phyloP scores from a whole-genome alignment of 2,888 invertebrate genomes.

The Phytoseiulus persimilis region DNA sequence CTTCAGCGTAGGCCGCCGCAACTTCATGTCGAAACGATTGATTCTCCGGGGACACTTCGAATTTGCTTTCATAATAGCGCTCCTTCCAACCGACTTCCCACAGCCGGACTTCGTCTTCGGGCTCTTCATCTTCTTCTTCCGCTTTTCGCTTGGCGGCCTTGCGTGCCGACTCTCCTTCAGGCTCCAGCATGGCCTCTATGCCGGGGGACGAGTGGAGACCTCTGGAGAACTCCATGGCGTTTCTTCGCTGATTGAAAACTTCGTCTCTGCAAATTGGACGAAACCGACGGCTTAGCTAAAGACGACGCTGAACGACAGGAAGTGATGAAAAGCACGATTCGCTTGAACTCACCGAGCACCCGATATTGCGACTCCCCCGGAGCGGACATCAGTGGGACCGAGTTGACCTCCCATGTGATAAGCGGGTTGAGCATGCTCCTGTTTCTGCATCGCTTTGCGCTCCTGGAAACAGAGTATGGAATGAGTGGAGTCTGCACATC shows the following conservation, averaged over 20 bases:
- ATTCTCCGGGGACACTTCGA: slow-evolving; percentile 67
- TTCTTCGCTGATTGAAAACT: neutral
- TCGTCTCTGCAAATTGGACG: slow-evolving; percentile 14
- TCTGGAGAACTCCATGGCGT: slow-evolving; percentile 18
- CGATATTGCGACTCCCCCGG: neutral
- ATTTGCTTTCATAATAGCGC: slow-evolving; percentile 90
- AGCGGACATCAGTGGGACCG: neutral
- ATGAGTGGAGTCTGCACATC: too few species aligned
- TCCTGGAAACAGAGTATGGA: too few species aligned
- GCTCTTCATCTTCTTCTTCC: slow-evolving; percentile 63
- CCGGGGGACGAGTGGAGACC: neutral
- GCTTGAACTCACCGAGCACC: neutral
- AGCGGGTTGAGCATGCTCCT: slow-evolving; percentile 20
- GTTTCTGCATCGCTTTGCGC: slow-evolving; percentile 54
- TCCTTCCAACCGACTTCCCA: slow-evolving; percentile 98
- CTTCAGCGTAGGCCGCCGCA: slow-evolving; percentile 85
- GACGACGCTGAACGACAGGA: too few species aligned
- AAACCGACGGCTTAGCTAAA: too few species aligned
- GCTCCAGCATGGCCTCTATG: neutral
- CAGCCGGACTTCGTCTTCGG: slow-evolving; percentile 76
- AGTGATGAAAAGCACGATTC: too few species aligned
- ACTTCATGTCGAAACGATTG: slow-evolving; percentile 79
- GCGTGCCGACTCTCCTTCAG: neutral
- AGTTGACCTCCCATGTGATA: slow-evolving; percentile 6
- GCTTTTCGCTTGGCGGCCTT: slow-evolving; percentile 48